Conservation (phyloP, 2,113 vertebrate genomes). For the Danio rerio region DNA sequence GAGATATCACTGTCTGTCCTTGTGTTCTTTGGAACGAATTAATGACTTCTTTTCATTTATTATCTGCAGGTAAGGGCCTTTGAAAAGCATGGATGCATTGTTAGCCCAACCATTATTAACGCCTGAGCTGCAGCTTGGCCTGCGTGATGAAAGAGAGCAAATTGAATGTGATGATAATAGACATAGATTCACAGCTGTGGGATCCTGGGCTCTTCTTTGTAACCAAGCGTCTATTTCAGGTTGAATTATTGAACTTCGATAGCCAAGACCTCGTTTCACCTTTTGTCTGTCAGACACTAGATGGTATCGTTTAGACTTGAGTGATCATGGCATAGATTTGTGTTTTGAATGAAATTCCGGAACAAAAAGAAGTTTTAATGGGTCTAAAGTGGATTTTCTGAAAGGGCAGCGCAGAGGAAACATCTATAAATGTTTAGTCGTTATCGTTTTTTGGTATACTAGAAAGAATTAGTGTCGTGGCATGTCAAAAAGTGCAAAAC, state of each 20-base stretch:
- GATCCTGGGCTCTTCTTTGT: conserved; percentile 4
- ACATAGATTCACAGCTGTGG: conserved; percentile 19
- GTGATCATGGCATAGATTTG: background rate
- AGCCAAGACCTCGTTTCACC: background rate
- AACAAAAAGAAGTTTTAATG: background rate
- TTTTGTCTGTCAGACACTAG: conserved; percentile 9
- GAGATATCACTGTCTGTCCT: conserved; percentile 28
- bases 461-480: too few species aligned
- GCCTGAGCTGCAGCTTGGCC: conserved; percentile 18
- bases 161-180: conserved; percentile 29
- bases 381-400: background rate
- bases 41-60: conserved; percentile 36
- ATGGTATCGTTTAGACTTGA: background rate
- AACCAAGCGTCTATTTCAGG: background rate
- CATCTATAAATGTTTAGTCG: background rate
- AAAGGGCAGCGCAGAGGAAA: background rate
- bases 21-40: conserved; percentile 32
- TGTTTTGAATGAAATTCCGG: background rate
- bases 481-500: too few species aligned
- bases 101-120: conserved; percentile 22
- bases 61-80: conserved; percentile 32
- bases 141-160: conserved; percentile 37
- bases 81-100: conserved; percentile 32
- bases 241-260: conserved; percentile 16
- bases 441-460: too few species aligned